Evolutionary conservation across 2,113 vertebrate genomes (phyloP).

Genomic region (Malurus melanocephalus): DNA sequence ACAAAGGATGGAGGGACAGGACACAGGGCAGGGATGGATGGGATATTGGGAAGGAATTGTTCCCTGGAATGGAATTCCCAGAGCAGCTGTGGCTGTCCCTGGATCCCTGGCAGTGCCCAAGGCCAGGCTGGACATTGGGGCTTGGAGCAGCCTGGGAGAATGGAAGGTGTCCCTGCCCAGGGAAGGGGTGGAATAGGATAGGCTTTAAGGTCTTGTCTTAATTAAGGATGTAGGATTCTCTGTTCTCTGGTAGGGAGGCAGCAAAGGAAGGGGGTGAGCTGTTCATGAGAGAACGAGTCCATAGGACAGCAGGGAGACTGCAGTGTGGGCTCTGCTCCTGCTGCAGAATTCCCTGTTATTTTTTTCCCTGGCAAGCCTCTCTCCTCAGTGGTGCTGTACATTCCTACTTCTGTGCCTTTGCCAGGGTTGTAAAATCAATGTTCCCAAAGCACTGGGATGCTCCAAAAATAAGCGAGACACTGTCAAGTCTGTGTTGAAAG

Average conservation of each 20-base stretch:
- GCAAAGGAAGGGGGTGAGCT: neutral
- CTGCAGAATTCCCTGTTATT: neutral
- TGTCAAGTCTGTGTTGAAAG: neutral
- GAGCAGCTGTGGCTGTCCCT: neutral
- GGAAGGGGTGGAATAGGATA: accelerated
- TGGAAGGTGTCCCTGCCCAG: neutral
- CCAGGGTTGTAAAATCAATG: neutral
- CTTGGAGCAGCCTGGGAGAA: neutral
- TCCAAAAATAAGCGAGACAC: neutral
- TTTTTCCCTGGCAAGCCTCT: neutral
- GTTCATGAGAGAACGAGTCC: neutral
- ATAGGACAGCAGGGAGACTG: neutral
- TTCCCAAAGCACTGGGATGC: neutral
- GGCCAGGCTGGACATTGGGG: neutral
- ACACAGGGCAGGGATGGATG: accelerated
- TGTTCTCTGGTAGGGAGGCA: neutral
- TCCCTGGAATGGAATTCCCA: neutral
- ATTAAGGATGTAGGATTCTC: neutral
- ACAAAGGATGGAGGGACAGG: neutral
- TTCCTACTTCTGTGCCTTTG: neutral
- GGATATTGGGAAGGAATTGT: neutral
- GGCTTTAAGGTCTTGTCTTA: neutral
- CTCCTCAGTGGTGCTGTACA: neutral
- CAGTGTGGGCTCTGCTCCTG: neutral
- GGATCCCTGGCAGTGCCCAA: neutral